phyloP scores from a whole-genome alignment of 1,140 invertebrate genomes.

The Conus ventricosus region DNA sequence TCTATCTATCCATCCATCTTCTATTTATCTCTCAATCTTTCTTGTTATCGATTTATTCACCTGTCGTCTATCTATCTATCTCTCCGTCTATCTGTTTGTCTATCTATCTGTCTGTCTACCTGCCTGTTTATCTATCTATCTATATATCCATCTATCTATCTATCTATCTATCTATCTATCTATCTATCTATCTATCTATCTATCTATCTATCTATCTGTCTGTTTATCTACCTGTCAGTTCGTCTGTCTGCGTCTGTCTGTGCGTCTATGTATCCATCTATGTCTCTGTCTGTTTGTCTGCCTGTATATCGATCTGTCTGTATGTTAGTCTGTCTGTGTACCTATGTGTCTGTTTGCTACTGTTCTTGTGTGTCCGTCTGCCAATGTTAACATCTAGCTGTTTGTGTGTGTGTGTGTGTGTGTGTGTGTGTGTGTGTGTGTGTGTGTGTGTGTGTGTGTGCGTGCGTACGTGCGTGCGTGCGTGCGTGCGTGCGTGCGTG shows the following conservation, averaged over 20 bases:
- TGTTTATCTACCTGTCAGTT: background rate
- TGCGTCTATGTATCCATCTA: background rate
- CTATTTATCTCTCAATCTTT: too few relatives aligned
- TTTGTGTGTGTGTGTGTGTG: conserved; percentile 8
- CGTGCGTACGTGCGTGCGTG: background rate
- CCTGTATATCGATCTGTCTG: background rate
- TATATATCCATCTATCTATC: background rate
- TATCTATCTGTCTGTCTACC: background rate
- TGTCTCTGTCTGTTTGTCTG: background rate
- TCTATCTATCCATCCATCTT: too few relatives aligned
- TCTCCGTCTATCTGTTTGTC: background rate
- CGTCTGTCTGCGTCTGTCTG: background rate
- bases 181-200: background rate
- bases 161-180: background rate
- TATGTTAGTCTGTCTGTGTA: too few relatives aligned
- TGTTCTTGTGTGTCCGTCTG: background rate
- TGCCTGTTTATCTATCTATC: background rate
- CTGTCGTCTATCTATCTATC: background rate
- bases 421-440: background rate
- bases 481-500: background rate
- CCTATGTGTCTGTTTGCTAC: background rate
- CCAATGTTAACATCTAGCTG: background rate
- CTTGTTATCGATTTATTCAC: background rate
- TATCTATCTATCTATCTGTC: background rate
- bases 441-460: conserved; percentile 2